A percentile compares a stretch with the other conserved stretches of the same genome.
These are phyloP conservation scores for Pachycephala philippinensis DNA, from an alignment of 2,113 vertebrate genomes.

Conservation along the genomic window DNA sequence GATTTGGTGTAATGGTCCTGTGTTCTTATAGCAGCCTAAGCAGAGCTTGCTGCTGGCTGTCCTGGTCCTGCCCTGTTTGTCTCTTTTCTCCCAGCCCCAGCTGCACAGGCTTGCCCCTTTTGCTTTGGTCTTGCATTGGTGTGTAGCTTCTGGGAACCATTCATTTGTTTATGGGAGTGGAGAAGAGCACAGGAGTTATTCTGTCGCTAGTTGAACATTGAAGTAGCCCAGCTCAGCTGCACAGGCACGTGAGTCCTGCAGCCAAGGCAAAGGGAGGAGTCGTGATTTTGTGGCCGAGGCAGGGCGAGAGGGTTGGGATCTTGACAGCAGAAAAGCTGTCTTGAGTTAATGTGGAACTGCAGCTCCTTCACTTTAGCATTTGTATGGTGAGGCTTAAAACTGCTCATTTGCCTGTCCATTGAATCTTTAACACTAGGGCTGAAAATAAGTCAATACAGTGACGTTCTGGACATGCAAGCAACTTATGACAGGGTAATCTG, in stretches of 20 bases:
- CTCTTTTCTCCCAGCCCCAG: background rate
- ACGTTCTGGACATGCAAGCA: background rate
- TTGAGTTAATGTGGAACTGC: background rate
- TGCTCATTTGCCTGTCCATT: background rate
- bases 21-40: background rate
- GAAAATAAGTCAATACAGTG: background rate
- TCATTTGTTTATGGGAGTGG: background rate
- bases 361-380: background rate
- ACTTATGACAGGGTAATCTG: background rate
- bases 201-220: background rate
- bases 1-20: background rate
- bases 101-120: background rate
- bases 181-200: background rate
- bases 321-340: background rate
- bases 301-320: background rate
- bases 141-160: background rate
- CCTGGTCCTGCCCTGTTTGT: background rate
- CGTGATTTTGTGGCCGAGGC: background rate
- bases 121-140: background rate
- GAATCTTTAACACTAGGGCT: background rate
- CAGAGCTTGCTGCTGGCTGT: background rate
- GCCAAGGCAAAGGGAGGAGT: background rate
- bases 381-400: background rate
- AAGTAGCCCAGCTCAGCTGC: background rate
- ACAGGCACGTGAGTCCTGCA: rapidly evolving